Evolutionary conservation across 2,888 invertebrate genomes (phyloP).

Genomic region (Nasonovia ribisnigri): DNA sequence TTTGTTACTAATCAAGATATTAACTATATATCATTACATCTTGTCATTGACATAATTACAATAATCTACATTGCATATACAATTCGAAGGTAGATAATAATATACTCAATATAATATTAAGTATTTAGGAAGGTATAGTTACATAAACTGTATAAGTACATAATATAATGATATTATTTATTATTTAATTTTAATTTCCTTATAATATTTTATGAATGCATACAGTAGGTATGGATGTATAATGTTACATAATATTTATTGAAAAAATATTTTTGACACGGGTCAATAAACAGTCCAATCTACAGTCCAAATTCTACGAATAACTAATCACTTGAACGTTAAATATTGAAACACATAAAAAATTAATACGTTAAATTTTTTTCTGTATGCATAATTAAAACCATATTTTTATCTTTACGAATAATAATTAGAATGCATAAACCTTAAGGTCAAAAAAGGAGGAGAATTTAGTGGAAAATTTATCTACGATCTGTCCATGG

Average conservation of each 20-base stretch:
- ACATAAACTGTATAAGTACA: neutral
- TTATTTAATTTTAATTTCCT: neutral
- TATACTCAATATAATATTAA: neutral
- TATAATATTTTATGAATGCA: neutral
- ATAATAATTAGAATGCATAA: neutral
- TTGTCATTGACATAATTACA: neutral
- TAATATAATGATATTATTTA: neutral
- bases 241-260: neutral
- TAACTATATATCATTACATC: neutral
- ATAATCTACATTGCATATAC: neutral
- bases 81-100: neutral
- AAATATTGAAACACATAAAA: neutral
- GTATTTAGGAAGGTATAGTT: neutral
- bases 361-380: neutral
- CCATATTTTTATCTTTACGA: conserved; percentile 6
- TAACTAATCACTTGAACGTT: neutral
- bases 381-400: neutral
- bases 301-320: neutral
- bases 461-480: neutral
- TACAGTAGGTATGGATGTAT: neutral
- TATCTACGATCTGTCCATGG: neutral
- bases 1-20: neutral
- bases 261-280: neutral
- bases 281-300: neutral
- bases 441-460: neutral